A percentile compares a stretch with the other conserved stretches of the same genome.
Conservation (phyloP, 2,888 invertebrate genomes). For the Fragum whitleyi region DNA sequence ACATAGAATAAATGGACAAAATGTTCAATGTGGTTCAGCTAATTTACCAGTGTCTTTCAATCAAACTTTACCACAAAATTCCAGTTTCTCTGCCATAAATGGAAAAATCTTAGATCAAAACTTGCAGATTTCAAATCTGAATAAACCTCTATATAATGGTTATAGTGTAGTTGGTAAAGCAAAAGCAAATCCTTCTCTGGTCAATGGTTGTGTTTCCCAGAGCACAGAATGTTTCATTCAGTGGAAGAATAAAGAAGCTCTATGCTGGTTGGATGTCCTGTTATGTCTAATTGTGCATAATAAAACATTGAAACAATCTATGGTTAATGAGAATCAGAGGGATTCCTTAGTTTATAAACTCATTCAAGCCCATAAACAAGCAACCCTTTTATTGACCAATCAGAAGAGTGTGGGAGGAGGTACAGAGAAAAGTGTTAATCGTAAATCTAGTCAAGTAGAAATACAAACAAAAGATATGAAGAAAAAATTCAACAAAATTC, state of each 20-base stretch:
- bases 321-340: conserved; percentile 38
- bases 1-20: background rate
- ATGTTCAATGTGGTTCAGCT: background rate
- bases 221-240: conserved; percentile 69
- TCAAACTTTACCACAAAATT: background rate
- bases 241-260: conserved; percentile 82
- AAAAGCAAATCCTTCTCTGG: background rate
- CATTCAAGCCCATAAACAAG: conserved; percentile 75
- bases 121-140: background rate
- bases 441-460: background rate
- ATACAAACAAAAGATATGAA: background rate
- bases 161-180: no score
- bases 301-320: conserved; percentile 62
- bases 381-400: conserved; percentile 58
- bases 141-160: background rate
- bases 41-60: background rate
- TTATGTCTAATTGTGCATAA: conserved; percentile 79
- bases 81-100: background rate
- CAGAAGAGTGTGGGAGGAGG: background rate
- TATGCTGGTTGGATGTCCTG: conserved; percentile 84
- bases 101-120: no score
- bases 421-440: background rate
- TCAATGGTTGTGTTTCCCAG: background rate
- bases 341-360: conserved; percentile 73
- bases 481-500: no score